Base-by-base conservation (phyloP, 92 coral and sea anemone genomes). In the Scolanthus callimorphus region DNA sequence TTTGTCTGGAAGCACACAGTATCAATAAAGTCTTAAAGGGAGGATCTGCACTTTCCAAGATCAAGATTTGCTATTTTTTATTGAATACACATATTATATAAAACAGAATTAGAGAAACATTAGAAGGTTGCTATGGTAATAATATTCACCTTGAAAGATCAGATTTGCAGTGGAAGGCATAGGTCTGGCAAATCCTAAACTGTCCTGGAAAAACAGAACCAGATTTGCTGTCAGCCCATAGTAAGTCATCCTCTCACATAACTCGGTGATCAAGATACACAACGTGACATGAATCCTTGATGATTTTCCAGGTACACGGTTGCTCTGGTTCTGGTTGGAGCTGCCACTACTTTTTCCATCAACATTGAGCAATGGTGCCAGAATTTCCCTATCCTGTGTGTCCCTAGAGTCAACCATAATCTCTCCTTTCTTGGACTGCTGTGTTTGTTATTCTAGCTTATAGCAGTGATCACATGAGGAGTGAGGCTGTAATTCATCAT, bases 201-300 rank as follows among this genome's bases (percentile, higher is more conserved):
- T 62, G 38, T 73, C 77, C 17, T 31, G 49, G 37, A 74, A 75
- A 77, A 91, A 80, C 19, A 85, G 63, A 51, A 83, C 74, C 23
- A 87, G 64, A 49, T 91, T 91, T 29, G 91, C 96, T 4, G 77
- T 65, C 28, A 88, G 51, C 2, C 97, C 97, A 73, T 87, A 87
- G 62, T 79, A 91, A 1, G 91, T 79, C 43, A 91, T 56, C 23
- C 92, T 68, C 59, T 91, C 97, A 63, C 97, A 91, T 0, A 87
- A 58, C 78, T 88, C 97, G 3, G 96, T 91, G 3, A 83, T 29
- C 62, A 91, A 79, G 57, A 91, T 83, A 24, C 91, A 87, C 12
- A 87, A 37, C 4, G 79, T 68, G 25, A 67, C 89, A 17, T 47
- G 51, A 27, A 77, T 51, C 39, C 41, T 80, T 20, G 75, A 22